A percentile compares a stretch with the other conserved stretches of the same genome.
phyloP scores from a whole-genome alignment of 2,113 vertebrate genomes.

The Tragelaphus imberbis region DNA sequence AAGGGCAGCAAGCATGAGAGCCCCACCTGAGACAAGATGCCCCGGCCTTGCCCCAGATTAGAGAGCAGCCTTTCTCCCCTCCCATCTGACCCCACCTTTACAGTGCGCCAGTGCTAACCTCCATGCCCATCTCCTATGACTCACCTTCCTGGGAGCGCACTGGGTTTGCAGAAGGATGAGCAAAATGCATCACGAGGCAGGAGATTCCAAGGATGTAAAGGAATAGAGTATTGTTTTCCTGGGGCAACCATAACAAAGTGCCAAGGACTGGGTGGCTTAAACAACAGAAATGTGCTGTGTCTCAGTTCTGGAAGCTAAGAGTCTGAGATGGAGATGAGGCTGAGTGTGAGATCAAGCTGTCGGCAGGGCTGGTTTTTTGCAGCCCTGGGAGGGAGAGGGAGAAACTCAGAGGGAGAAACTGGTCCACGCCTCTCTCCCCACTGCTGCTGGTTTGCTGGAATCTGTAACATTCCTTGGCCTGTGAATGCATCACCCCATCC shows the following conservation, averaged over 20 bases:
- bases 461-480: fast-evolving
- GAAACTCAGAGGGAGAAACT: neutral
- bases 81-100: too few relatives aligned
- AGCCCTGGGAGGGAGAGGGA: too few relatives aligned
- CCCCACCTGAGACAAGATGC: neutral
- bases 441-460: neutral
- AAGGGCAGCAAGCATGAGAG: fast-evolving
- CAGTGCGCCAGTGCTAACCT: fast-evolving
- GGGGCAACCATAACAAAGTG: fast-evolving
- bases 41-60: too few relatives aligned
- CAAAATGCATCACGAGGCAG: neutral
- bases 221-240: fast-evolving
- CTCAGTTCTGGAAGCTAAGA: neutral
- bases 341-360: neutral
- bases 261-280: fast-evolving
- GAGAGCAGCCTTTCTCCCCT: neutral
- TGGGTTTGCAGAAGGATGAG: too few relatives aligned
- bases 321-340: neutral
- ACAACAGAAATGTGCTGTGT: neutral
- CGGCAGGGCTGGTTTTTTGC: neutral
- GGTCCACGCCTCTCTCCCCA: too few relatives aligned
- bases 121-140: neutral
- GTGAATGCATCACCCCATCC: fast-evolving
- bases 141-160: fast-evolving
- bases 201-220: neutral